Evolutionary conservation across 1,140 invertebrate species (phyloP).

Genomic region (Drosophila suzukii): DNA sequence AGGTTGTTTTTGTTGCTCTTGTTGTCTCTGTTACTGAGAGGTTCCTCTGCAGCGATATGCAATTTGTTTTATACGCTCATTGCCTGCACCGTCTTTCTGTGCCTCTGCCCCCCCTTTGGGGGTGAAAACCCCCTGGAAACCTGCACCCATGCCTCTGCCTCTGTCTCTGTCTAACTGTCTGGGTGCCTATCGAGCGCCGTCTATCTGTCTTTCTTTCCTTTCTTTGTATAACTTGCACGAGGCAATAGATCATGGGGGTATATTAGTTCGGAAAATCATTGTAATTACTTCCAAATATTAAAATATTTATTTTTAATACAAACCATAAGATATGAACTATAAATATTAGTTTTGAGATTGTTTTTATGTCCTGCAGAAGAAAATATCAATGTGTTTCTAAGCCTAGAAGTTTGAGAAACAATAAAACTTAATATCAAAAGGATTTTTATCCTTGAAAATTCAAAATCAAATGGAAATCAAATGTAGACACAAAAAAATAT

Average conservation of each 20-base stretch:
- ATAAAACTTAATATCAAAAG: no score
- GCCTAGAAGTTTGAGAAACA: no score
- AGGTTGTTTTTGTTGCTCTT: constrained; percentile 26
- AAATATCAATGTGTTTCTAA: no score
- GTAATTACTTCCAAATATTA: background rate
- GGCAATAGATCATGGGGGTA: constrained; percentile 3
- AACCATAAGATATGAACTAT: no score
- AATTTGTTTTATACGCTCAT: constrained; percentile 77
- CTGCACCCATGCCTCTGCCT: constrained; percentile 6
- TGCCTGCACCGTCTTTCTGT: constrained; percentile 38
- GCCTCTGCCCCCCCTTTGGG: background rate
- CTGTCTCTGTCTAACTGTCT: constrained; percentile 20
- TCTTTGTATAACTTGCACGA: constrained; percentile 24
- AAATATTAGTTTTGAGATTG: no score
- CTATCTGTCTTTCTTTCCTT: constrained; percentile 37
- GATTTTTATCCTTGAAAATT: no score
- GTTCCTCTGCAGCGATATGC: constrained; percentile 60
- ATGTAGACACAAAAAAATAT: no score
- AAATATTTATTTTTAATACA: no score
- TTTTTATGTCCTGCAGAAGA: no score
- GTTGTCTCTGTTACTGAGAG: constrained; percentile 28
- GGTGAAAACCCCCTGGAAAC: constrained; percentile 10
- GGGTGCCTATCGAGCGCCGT: constrained; percentile 32
- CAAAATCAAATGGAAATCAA: no score
- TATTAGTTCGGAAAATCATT: background rate